Conservation (phyloP, 2,797 vertebrate species). For the Melanotaenia maccullochi region DNA sequence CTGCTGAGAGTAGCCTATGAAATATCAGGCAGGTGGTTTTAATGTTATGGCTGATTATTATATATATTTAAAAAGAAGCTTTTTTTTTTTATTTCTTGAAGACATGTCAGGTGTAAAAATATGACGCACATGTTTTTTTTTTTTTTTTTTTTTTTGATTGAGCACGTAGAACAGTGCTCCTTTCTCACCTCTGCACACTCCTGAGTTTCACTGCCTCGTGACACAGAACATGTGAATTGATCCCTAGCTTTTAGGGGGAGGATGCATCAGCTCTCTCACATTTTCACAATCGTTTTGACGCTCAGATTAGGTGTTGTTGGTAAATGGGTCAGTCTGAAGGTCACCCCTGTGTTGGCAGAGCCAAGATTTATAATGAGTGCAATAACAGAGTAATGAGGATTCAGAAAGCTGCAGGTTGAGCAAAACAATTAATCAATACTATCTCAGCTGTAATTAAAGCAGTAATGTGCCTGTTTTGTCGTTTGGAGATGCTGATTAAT, state of each 20-base stretch:
- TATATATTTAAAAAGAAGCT: conserved; percentile 12
- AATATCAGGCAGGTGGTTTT: background rate
- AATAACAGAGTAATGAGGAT: conserved; percentile 59
- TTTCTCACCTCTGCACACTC: conserved; percentile 23
- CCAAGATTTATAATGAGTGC: conserved; percentile 60
- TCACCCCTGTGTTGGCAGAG: conserved; percentile 35
- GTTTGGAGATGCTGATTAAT: conserved; percentile 60
- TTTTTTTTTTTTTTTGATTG: background rate
- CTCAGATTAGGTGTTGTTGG: conserved; percentile 30
- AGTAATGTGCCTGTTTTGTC: conserved; percentile 46
- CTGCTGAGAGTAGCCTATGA: background rate
- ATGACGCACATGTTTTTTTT: background rate
- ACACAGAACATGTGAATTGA: conserved; percentile 22
- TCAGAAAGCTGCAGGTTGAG: conserved; percentile 42
- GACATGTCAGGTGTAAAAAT: conserved; percentile 18
- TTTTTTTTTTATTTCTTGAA: conserved; percentile 27
- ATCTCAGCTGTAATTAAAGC: conserved; percentile 64
- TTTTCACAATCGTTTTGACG: conserved; percentile 13
- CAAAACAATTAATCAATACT: conserved; percentile 55
- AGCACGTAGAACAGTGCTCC: conserved; percentile 5
- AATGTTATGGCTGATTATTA: background rate
- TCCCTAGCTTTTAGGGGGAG: conserved; percentile 9
- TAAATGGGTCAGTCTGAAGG: conserved; percentile 53
- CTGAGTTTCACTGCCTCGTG: conserved; percentile 18
- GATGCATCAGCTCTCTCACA: background rate